A percentile compares a stretch with the other conserved stretches of the same genome.
Evolutionary conservation across 2,888 invertebrate species (phyloP).

Genomic region (Zele albiditarsus): DNA sequence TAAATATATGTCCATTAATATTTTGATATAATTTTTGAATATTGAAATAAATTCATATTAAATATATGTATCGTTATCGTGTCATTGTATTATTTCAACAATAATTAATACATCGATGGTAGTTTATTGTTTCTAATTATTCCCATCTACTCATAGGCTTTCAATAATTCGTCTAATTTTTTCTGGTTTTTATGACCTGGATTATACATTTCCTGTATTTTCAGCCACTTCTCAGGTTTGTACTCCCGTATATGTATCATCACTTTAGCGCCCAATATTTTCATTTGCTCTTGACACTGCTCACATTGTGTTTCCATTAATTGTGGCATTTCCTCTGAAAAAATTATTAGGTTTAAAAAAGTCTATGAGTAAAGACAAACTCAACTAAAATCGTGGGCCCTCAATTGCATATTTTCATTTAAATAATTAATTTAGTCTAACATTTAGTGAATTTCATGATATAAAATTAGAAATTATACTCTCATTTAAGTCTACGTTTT

Average conservation of each 20-base stretch:
- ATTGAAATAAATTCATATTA: conserved; percentile 4
- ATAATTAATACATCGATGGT: too few relatives aligned
- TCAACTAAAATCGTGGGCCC: neutral
- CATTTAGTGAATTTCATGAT: too few relatives aligned
- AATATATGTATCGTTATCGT: neutral
- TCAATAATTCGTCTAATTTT: neutral
- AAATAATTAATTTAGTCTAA: too few relatives aligned
- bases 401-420: too few relatives aligned
- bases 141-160: neutral
- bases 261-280: conserved; percentile 43
- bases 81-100: too few relatives aligned
- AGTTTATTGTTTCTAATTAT: neutral
- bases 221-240: conserved; percentile 46
- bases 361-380: neutral
- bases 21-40: neutral
- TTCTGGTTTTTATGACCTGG: conserved; percentile 21
- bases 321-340: conserved; percentile 48
- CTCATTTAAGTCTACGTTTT: too few relatives aligned
- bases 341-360: neutral
- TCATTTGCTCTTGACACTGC: conserved; percentile 47
- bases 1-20: neutral
- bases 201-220: conserved; percentile 51
- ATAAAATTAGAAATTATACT: too few relatives aligned
- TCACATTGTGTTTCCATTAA: conserved; percentile 49
- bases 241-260: conserved; percentile 38